These are phyloP conservation scores for Anneissia japonica DNA, from an alignment of 35 echinoderm and acorn worm species.

Conservation along the genomic window DNA sequence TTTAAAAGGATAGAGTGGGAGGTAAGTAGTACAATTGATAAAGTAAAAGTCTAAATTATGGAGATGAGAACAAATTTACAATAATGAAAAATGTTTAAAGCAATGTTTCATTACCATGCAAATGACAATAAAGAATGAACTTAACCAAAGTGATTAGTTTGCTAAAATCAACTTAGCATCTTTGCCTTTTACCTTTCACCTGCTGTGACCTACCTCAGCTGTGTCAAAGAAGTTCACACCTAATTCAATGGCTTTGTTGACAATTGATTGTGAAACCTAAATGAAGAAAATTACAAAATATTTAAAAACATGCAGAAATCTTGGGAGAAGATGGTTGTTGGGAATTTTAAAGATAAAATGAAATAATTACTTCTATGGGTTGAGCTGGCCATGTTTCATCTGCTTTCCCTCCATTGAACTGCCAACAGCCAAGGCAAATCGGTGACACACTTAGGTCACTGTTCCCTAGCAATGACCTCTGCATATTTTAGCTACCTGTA, in stretches of 20 bases:
- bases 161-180: no score
- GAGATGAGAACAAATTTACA: no score
- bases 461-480: background rate
- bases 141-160: background rate
- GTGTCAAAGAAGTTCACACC: conserved; percentile 64
- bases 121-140: background rate
- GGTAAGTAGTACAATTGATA: no score
- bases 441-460: conserved; percentile 29
- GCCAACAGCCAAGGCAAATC: conserved; percentile 46
- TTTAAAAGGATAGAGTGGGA: no score
- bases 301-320: no score
- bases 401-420: conserved; percentile 47
- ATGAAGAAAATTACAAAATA: background rate
- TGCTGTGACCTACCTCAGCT: conserved; percentile 42
- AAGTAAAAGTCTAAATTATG: no score
- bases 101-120: background rate
- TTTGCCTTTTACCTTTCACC: background rate
- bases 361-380: conserved; percentile 24
- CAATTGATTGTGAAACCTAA: conserved; percentile 41
- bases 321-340: no score
- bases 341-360: no score
- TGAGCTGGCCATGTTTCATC: conserved; percentile 54
- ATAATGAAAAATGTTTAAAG: background rate
- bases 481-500: no score
- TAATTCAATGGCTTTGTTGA: conserved; percentile 44